Base-by-base conservation (phyloP, 2,113 vertebrate genomes). In the Nerophis lumbriciformis region DNA sequence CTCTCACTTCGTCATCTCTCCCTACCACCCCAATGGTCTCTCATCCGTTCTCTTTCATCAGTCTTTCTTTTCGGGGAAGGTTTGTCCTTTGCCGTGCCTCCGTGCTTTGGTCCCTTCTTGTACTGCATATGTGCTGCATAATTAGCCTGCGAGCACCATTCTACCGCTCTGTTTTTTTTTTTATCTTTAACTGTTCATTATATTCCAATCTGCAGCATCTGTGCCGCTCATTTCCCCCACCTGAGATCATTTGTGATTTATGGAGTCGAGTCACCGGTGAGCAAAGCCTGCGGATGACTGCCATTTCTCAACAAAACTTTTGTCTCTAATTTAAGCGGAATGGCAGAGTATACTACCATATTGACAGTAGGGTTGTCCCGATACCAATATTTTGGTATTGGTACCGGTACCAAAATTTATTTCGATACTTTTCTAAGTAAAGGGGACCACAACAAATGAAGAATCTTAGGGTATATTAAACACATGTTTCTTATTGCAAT, bases 71-170 rank as follows among this genome's bases (percentile, higher is more conserved):
- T 48, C 50, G 19, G 63, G 58, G 49, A 48, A 73, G 65, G 57
- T 68, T 57, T 66, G 73, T 74, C 81, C 71, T 80, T 83, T 70
- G 65, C 65, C 48, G 51, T 59, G 1, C 53, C 65, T 65, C 19
- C 28, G 39, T n/a, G 48, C 12, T 11, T 50, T 54, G 4, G 6
- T 50, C 63, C 16, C 44, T 74, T 39, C 28, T 14, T 16, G 36
- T 58, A 21, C 53, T 8, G 4, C 8, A 36, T 44, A 38, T 67
- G 55, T 47, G n/a, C 13, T 36, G 37, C 52, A 63, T 67, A 70
- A 77, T 74, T 66, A 75, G 38, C 50, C 48, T 37, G 47, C 36
- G 6, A 14, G 35, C 28, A 64, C 48, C 65, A 48, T 75, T 38
- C 48, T 28, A 61, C 61, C n/a, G 8, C 6, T 35, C 39, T 28